These are phyloP conservation scores for Labeo calbasu DNA, from an alignment of 2,797 vertebrate genomes.

Conservation along the genomic window DNA sequence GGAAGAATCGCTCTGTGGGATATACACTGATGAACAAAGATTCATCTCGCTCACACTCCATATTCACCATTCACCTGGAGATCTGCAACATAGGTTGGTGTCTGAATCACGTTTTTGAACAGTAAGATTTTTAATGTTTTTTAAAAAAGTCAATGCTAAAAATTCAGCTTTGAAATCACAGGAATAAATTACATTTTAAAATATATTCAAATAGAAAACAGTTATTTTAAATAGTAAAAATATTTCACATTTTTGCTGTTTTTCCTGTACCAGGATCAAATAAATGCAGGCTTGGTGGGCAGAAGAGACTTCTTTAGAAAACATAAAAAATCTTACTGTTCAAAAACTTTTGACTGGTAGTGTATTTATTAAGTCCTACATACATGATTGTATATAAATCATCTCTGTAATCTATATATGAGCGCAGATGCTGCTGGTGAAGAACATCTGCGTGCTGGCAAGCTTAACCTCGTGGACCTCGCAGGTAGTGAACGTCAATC, in stretches of 20 bases:
- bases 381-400: neutral
- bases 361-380: neutral
- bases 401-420: neutral
- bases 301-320: too few relatives aligned
- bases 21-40: slow-evolving; percentile 91
- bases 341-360: too few relatives aligned
- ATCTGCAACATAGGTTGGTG: slow-evolving; percentile 82
- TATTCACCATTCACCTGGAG: slow-evolving; percentile 89
- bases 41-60: slow-evolving; percentile 90
- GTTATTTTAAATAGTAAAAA: too few relatives aligned
- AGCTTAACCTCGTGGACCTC: slow-evolving; percentile 91
- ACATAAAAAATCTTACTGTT: too few relatives aligned
- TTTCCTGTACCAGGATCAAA: too few relatives aligned
- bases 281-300: too few relatives aligned
- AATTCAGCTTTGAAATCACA: too few relatives aligned
- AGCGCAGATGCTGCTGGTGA: slow-evolving; percentile 75
- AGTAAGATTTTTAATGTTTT: too few relatives aligned
- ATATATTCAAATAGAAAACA: too few relatives aligned
- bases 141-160: too few relatives aligned
- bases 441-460: slow-evolving; percentile 86
- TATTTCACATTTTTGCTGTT: too few relatives aligned
- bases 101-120: neutral
- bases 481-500: slow-evolving; percentile 92
- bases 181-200: too few relatives aligned
- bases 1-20: slow-evolving; percentile 86